Conservation (phyloP, 2,113 vertebrate genomes). For the Hippocampus abdominalis region DNA sequence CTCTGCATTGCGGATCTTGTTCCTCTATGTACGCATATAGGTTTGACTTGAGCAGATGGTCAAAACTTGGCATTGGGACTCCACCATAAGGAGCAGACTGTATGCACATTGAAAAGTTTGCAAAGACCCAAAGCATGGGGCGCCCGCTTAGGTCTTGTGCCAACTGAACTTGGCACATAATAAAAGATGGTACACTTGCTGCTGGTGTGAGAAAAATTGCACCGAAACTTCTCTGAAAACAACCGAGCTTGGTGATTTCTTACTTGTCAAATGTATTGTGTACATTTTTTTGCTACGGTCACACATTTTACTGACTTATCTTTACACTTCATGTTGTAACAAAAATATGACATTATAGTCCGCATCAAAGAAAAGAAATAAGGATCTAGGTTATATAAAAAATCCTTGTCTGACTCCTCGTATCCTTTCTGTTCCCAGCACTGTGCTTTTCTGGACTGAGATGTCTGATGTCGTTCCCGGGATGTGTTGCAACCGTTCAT, state of each 20-base stretch:
- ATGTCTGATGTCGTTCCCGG: too few species aligned
- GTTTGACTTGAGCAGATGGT: slow-evolving; percentile 70
- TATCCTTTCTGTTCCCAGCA: too few species aligned
- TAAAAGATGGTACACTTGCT: neutral
- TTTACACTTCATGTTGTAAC: too few species aligned
- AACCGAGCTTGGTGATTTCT: neutral
- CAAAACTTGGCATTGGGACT: slow-evolving; percentile 67
- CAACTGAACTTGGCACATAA: slow-evolving; percentile 64
- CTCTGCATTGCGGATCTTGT: slow-evolving; percentile 53
- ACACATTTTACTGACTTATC: too few species aligned
- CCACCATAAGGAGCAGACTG: slow-evolving; percentile 69
- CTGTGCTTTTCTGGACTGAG: too few species aligned
- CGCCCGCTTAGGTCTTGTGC: slow-evolving; percentile 54
- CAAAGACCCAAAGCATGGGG: slow-evolving; percentile 61
- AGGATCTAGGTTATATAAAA: too few species aligned
- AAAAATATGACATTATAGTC: too few species aligned
- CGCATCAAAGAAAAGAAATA: too few species aligned
- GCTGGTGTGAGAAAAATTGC: neutral
- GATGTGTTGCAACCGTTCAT: too few species aligned
- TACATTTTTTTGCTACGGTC: neutral
- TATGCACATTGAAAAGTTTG: slow-evolving; percentile 69
- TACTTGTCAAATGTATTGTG: neutral
- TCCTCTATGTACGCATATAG: slow-evolving; percentile 48
- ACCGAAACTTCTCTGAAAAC: neutral
- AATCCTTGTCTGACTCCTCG: too few species aligned